Evolutionary conservation across 2,113 vertebrate genomes (phyloP).

Genomic region (Sakesphorus luctuosus): DNA sequence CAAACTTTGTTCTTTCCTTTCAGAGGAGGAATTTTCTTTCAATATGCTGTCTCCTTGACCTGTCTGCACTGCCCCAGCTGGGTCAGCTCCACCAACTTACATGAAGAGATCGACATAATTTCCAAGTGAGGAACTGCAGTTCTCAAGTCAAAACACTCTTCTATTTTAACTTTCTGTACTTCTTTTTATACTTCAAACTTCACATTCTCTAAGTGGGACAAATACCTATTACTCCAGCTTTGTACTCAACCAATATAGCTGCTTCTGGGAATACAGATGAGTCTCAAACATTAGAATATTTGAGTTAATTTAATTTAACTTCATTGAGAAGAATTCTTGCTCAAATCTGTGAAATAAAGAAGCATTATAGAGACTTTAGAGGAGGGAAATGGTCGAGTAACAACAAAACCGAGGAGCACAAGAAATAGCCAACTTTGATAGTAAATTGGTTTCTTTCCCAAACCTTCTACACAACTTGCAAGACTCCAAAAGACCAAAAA

Average conservation of each 20-base stretch:
- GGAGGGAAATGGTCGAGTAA: background rate
- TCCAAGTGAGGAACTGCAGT: background rate
- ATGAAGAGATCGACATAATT: background rate
- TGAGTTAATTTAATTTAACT: background rate
- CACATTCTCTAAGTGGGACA: background rate
- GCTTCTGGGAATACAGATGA: background rate
- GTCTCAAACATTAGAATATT: background rate
- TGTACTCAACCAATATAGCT: background rate
- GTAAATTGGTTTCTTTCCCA: background rate
- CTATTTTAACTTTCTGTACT: background rate
- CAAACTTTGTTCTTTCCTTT: background rate
- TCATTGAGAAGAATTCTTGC: background rate
- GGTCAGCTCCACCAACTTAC: background rate
- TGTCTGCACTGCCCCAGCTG: background rate
- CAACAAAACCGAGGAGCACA: background rate
- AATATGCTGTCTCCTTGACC: background rate
- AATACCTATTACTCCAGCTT: background rate
- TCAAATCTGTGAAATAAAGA: background rate
- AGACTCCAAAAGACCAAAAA: background rate
- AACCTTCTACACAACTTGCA: background rate
- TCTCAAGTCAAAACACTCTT: background rate
- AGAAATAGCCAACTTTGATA: background rate
- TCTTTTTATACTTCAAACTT: background rate
- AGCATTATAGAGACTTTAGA: background rate
- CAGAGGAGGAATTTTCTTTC: background rate